Percentiles rank a stretch among this genome's conserved stretches.
Evolutionary conservation across 2,888 invertebrate species (phyloP).

Genomic region (Schizaphis graminum): DNA sequence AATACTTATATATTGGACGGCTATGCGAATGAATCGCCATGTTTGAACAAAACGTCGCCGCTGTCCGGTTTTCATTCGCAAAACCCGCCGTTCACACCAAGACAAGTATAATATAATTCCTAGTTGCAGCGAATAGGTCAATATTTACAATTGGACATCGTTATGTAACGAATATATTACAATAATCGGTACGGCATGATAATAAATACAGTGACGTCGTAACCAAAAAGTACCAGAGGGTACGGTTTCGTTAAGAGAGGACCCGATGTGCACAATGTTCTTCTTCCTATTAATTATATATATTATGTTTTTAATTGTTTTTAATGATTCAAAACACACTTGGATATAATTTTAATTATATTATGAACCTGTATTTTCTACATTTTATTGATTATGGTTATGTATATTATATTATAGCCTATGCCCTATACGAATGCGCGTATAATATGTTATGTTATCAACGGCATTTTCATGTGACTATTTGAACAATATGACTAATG

Average conservation of each 20-base stretch:
- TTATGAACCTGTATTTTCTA: neutral
- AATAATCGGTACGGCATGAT: neutral
- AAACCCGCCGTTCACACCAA: neutral
- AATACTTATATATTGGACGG: neutral
- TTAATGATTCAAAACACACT: neutral
- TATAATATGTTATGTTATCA: neutral
- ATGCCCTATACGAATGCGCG: neutral
- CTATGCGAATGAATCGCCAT: neutral
- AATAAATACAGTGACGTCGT: neutral
- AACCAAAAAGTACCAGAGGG: neutral
- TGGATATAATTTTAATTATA: neutral
- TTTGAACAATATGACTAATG: neutral
- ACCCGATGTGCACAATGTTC: neutral
- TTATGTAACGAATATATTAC: neutral
- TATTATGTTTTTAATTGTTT: neutral
- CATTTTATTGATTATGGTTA: neutral
- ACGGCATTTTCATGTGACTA: neutral
- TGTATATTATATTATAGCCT: too few species aligned
- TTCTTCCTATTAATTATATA: neutral
- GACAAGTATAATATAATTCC: neutral
- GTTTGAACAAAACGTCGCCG: neutral
- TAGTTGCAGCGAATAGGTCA: neutral
- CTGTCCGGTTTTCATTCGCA: neutral
- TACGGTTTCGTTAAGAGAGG: neutral
- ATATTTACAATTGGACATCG: neutral